Evolutionary conservation across 2,113 vertebrate species (phyloP).

Genomic region (Eretmochelys imbricata): DNA sequence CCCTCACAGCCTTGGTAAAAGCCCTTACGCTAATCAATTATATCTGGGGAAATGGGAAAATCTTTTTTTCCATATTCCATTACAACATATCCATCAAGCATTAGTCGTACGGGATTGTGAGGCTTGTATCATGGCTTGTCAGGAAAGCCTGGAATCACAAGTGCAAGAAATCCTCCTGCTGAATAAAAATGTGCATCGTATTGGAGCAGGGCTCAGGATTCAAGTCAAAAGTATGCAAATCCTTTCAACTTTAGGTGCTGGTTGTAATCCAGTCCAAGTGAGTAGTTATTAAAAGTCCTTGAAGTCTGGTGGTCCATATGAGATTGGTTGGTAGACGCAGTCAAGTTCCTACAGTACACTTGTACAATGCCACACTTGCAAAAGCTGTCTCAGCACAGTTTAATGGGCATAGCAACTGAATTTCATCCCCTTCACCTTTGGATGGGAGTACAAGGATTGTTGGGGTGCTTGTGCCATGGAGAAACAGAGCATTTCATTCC

Average conservation of each 20-base stretch:
- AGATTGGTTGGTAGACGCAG: background rate
- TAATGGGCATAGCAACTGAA: background rate
- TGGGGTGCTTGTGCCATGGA: background rate
- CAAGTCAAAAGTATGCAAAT: fast-evolving
- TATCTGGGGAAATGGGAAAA: background rate
- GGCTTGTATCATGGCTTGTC: background rate
- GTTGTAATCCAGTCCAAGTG: background rate
- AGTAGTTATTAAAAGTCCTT: background rate
- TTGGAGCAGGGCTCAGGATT: background rate
- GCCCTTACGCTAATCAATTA: background rate
- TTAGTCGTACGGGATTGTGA: background rate
- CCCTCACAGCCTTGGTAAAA: background rate
- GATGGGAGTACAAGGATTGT: background rate
- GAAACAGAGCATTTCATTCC: background rate
- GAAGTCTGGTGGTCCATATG: background rate
- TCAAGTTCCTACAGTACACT: background rate
- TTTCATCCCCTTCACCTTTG: background rate
- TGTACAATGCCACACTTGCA: background rate
- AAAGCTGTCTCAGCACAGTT: background rate
- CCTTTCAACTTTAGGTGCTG: background rate
- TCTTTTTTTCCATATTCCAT: background rate
- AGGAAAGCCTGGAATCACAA: background rate
- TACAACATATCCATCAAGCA: background rate
- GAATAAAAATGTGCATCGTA: background rate
- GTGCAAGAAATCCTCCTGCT: background rate